Conservation (phyloP, 2,888 invertebrate genomes). For the Mimumesa dahlbomi region DNA sequence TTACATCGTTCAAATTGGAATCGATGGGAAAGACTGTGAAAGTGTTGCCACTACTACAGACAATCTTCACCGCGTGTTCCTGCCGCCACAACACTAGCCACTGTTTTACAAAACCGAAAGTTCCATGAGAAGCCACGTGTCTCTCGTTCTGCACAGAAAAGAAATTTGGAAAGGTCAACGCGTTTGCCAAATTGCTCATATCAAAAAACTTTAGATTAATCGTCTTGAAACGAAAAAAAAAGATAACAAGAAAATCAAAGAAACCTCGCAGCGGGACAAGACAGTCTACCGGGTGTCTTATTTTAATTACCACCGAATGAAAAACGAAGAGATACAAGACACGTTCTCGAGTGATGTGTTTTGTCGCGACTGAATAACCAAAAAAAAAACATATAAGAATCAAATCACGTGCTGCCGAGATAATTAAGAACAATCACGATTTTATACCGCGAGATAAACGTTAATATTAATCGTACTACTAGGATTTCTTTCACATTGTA, state of each 20-base stretch:
- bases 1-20: too few relatives aligned
- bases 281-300: slow-evolving; percentile 33
- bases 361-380: slow-evolving; percentile 50
- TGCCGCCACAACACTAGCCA: too few relatives aligned
- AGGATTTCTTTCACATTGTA: slow-evolving; percentile 69
- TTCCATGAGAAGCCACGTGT: too few relatives aligned
- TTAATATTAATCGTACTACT: slow-evolving; percentile 64
- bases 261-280: slow-evolving; percentile 52
- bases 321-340: too few relatives aligned
- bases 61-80: not conserved
- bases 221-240: too few relatives aligned
- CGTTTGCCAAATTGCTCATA: slow-evolving; percentile 76
- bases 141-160: not conserved
- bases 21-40: too few relatives aligned
- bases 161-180: slow-evolving; percentile 71
- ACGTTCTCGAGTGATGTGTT: too few relatives aligned
- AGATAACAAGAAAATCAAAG: slow-evolving; percentile 58
- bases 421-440: slow-evolving; percentile 73
- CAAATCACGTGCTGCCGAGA: slow-evolving; percentile 44
- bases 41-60: too few relatives aligned
- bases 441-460: slow-evolving; percentile 74
- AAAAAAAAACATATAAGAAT: too few relatives aligned
- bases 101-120: too few relatives aligned
- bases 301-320: too few relatives aligned
- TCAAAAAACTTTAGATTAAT: slow-evolving; percentile 72